Percentiles rank a stretch among this genome's conserved stretches.
Evolutionary conservation across 2,797 vertebrate genomes (phyloP).

Genomic region (Anguilla anguilla): DNA sequence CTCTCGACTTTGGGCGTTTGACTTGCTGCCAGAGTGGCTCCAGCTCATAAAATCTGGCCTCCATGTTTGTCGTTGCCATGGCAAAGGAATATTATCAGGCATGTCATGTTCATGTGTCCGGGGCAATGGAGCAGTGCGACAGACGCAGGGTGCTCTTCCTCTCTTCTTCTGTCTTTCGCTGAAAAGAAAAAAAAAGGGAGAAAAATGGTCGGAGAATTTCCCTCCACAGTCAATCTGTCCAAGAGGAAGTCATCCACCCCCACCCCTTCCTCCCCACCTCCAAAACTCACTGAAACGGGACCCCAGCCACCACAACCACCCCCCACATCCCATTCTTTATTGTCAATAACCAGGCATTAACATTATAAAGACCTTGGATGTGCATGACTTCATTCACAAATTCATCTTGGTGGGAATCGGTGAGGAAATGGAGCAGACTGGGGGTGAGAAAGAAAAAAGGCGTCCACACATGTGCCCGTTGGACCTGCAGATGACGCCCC

Average conservation of each 20-base stretch:
- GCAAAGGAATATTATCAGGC: conserved; percentile 79
- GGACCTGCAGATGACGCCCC: conserved; percentile 77
- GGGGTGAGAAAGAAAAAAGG: conserved; percentile 72
- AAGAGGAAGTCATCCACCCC: conserved; percentile 71
- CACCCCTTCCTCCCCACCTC: conserved; percentile 20
- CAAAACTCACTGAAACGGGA: conserved; percentile 22
- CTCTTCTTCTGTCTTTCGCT: conserved; percentile 31
- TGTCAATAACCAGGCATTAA: conserved; percentile 76
- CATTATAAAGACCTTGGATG: conserved; percentile 86
- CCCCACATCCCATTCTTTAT: conserved; percentile 74
- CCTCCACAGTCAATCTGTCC: conserved; percentile 75
- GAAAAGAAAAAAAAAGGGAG: conserved; percentile 44
- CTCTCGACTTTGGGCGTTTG: conserved; percentile 78
- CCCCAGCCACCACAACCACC: conserved; percentile 50
- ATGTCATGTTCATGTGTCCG: conserved; percentile 83
- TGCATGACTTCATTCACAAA: conserved; percentile 88
- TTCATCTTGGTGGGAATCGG: conserved; percentile 82
- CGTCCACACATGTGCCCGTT: conserved; percentile 78
- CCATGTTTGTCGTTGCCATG: conserved; percentile 86
- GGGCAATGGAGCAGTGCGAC: conserved; percentile 71
- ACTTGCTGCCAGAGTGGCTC: conserved; percentile 78
- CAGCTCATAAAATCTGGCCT: conserved; percentile 80
- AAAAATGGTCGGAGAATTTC: conserved; percentile 68
- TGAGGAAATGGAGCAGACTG: conserved; percentile 81
- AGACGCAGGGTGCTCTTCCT: conserved; percentile 65